Percentiles rank a stretch among this genome's conserved stretches.
Evolutionary conservation across 2,888 invertebrate genomes (phyloP).

Genomic region (Glomeris marginata): DNA sequence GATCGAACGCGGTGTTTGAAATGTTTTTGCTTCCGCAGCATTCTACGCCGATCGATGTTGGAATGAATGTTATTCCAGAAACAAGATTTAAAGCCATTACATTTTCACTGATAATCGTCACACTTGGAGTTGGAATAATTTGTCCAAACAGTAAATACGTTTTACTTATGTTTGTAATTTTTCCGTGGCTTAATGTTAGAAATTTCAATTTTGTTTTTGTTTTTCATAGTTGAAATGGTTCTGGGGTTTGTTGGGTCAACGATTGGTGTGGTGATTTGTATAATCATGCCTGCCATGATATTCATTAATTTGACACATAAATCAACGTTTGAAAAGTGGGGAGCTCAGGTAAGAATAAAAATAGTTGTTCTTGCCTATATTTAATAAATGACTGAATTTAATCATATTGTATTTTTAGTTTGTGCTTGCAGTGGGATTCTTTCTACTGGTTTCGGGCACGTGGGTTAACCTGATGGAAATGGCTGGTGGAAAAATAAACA

Average conservation of each 20-base stretch:
- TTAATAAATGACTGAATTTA: not conserved
- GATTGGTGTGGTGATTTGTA: constrained; percentile 82
- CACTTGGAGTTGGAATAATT: constrained; percentile 63
- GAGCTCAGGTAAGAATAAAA: constrained; percentile 48
- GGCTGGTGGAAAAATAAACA: not conserved
- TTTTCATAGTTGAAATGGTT: constrained; percentile 50
- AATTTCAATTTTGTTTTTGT: too few relatives aligned
- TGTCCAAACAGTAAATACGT: constrained; percentile 64
- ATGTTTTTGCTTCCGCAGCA: constrained; percentile 5
- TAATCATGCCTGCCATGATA: constrained; percentile 81
- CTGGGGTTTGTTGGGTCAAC: constrained; percentile 89
- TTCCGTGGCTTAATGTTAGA: too few relatives aligned
- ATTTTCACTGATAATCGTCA: constrained; percentile 53
- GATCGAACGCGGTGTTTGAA: too few relatives aligned
- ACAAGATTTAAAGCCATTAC: constrained; percentile 70
- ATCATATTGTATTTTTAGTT: constrained; percentile 1
- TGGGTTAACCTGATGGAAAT: not conserved
- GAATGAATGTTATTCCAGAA: constrained; percentile 59
- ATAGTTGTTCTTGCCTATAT: not conserved
- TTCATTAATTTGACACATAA: constrained; percentile 71
- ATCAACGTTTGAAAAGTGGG: constrained; percentile 61
- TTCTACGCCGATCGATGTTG: constrained; percentile 5
- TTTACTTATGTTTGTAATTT: too few relatives aligned
- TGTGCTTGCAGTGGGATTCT: constrained; percentile 3
- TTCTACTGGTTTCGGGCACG: constrained; percentile 3